Percentiles rank a stretch among this genome's conserved stretches.
Evolutionary conservation across 64 coral and sea anemone species (phyloP).

Genomic region (Actinia tenebrosa): DNA sequence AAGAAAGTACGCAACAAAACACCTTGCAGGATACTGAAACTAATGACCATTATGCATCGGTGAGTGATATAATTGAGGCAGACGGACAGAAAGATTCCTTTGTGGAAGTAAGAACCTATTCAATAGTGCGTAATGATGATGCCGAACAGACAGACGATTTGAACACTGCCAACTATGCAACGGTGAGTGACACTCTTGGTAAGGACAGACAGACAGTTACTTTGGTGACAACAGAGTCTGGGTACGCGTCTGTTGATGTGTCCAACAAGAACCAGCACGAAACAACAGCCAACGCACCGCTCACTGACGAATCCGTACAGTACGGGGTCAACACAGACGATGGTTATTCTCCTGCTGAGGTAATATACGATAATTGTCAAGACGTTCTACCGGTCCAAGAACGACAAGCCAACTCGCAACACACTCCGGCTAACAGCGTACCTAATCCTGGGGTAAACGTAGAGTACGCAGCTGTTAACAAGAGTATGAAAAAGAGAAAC

Average conservation of each 20-base stretch:
- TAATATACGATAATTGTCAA: background rate
- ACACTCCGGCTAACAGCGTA: background rate
- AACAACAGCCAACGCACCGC: background rate
- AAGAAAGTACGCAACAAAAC: background rate
- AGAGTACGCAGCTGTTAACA: background rate
- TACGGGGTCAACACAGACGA: background rate
- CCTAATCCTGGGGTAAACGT: background rate
- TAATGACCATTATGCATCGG: background rate
- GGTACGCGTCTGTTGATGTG: background rate
- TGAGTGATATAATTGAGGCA: background rate
- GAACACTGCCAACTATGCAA: background rate
- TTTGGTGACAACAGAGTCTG: background rate
- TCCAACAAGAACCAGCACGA: background rate
- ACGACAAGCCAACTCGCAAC: background rate
- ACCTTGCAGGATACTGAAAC: background rate
- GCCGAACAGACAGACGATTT: background rate
- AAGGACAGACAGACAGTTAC: background rate
- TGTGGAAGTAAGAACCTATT: background rate
- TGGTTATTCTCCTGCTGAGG: background rate
- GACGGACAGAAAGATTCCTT: background rate
- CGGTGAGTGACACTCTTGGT: background rate
- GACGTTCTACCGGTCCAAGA: background rate
- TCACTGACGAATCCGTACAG: background rate
- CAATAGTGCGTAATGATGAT: background rate
- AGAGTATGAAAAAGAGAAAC: background rate